These are phyloP conservation scores for Lasioglossum lativentre DNA, from an alignment of 2,888 invertebrate genomes.

Conservation along the genomic window DNA sequence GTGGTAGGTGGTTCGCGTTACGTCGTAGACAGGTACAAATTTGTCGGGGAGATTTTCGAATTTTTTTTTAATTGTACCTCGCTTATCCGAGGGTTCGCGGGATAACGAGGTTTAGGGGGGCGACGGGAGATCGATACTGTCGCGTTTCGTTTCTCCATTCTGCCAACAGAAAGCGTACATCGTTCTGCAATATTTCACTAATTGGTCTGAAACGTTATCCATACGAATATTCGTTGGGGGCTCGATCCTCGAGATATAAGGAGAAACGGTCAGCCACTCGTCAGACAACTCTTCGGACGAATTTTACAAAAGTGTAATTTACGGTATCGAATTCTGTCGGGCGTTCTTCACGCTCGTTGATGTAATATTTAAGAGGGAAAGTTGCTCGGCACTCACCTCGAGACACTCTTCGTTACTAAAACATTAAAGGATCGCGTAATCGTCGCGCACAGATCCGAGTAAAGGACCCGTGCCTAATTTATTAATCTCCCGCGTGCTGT, in stretches of 20 bases:
- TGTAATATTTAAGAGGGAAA: not conserved
- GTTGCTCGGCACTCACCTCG: not conserved
- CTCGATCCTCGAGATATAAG: not conserved
- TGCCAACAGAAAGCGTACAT: not conserved
- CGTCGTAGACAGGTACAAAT: constrained; percentile 57
- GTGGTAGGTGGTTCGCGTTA: constrained; percentile 49
- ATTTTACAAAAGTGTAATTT: not conserved
- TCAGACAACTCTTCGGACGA: not conserved
- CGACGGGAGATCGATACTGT: constrained; percentile 25
- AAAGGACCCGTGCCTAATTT: constrained; percentile 64
- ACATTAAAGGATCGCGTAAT: constrained; percentile 13
- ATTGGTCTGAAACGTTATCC: not conserved
- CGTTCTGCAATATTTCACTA: not conserved
- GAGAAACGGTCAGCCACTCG: not conserved
- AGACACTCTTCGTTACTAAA: not conserved
- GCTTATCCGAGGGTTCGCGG: constrained; percentile 31
- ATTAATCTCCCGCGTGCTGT: constrained; percentile 46
- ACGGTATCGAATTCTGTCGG: not conserved
- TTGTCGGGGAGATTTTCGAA: constrained; percentile 39
- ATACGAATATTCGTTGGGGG: not conserved
- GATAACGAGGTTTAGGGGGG: constrained; percentile 26
- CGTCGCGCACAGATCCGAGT: constrained; percentile 45
- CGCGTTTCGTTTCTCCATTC: constrained; percentile 3
- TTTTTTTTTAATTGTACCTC: constrained; percentile 32
- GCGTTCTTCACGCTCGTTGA: not conserved